Percentiles rank a stretch among this genome's conserved stretches.
Evolutionary conservation across 1,140 invertebrate genomes (phyloP).

Genomic region (Polypedilum pembai): DNA sequence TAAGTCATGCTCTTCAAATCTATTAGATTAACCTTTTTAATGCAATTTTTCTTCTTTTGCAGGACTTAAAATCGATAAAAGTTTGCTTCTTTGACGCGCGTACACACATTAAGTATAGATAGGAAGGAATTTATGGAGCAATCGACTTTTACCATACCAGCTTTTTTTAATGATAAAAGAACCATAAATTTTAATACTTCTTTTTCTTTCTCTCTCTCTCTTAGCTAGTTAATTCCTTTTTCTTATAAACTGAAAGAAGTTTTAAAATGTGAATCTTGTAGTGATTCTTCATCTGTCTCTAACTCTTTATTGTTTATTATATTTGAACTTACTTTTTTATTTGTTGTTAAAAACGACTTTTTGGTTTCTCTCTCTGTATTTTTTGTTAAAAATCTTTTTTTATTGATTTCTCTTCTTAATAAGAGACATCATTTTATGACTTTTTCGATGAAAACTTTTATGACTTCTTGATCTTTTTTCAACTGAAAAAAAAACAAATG

Average conservation of each 20-base stretch:
- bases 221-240: not conserved
- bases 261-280: not conserved
- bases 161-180: not conserved
- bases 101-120: slow-evolving; percentile 10
- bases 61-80: slow-evolving; percentile 11
- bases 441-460: slow-evolving; percentile 16
- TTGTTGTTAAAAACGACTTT: slow-evolving; percentile 7
- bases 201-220: not conserved
- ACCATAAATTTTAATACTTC: not conserved
- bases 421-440: not conserved
- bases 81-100: not conserved
- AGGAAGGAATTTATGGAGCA: not conserved
- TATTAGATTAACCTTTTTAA: not conserved
- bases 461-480: slow-evolving; percentile 11
- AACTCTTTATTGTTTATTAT: not conserved
- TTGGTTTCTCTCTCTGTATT: not conserved
- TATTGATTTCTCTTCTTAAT: not conserved
- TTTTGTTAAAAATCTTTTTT: not conserved
- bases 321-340: not conserved
- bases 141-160: not conserved
- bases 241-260: not conserved
- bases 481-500: not conserved
- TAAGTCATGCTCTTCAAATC: not conserved
- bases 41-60: not conserved
- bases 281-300: not conserved